Percentiles rank a stretch among this genome's conserved stretches.
Evolutionary conservation across 2,888 invertebrate genomes (phyloP).

Genomic region (Sicus ferrugineus): DNA sequence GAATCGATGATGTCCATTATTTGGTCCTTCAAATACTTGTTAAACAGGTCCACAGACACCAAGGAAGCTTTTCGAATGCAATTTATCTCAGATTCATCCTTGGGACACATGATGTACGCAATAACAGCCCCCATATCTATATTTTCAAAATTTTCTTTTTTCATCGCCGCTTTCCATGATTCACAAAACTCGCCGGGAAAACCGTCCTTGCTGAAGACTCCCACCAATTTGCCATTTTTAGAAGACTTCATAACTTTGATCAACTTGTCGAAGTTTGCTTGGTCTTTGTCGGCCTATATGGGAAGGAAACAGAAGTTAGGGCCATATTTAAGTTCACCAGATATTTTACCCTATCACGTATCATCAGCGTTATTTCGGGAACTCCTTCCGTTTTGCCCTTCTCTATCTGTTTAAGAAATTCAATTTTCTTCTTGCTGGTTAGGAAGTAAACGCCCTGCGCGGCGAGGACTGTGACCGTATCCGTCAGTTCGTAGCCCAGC

Average conservation of each 20-base stretch:
- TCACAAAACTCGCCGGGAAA: conserved; percentile 94
- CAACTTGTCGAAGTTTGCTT: conserved; percentile 83
- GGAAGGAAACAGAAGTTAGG: conserved; percentile 44
- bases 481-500: conserved; percentile 94
- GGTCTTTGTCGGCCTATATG: conserved; percentile 84
- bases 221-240: conserved; percentile 86
- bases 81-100: conserved; percentile 91
- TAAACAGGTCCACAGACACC: conserved; percentile 94
- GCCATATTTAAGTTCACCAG: background rate
- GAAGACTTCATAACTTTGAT: conserved; percentile 85
- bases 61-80: conserved; percentile 91
- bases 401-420: conserved; percentile 91
- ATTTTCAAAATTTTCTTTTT: conserved; percentile 81
- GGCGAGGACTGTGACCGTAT: conserved; percentile 92
- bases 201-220: conserved; percentile 92
- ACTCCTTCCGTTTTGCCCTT: conserved; percentile 84
- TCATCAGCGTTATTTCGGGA: conserved; percentile 84
- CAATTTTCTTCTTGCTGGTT: conserved; percentile 97
- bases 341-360: conserved; percentile 82
- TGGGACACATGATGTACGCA: conserved; percentile 89
- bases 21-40: conserved; percentile 95
- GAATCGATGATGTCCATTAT: conserved; percentile 99
- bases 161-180: conserved; percentile 83
- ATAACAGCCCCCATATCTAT: conserved; percentile 86
- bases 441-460: conserved; percentile 87